Percentiles rank a stretch among this genome's conserved stretches.
Evolutionary conservation across 2,113 vertebrate species (phyloP).

Genomic region (Campylorhamphus procurvoides): DNA sequence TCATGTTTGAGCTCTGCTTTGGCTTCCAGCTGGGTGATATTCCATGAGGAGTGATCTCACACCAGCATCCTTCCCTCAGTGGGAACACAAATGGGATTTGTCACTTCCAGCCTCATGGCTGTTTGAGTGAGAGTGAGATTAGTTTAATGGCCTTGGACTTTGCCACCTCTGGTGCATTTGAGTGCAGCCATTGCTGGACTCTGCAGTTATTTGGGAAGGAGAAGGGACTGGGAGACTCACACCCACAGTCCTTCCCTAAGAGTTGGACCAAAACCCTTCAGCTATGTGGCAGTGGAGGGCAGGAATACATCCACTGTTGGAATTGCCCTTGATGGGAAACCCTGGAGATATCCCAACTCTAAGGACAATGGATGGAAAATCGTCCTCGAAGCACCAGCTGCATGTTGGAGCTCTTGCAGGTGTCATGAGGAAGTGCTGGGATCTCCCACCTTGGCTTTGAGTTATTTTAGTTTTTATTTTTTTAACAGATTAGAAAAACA

Average conservation of each 20-base stretch:
- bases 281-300: not conserved
- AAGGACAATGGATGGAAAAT: not conserved
- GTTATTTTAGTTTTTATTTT: not conserved
- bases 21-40: not conserved
- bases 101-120: not conserved
- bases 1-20: not conserved
- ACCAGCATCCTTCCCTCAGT: not conserved
- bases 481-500: not conserved
- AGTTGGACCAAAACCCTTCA: not conserved
- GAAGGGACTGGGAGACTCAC: not conserved
- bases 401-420: not conserved
- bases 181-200: not conserved
- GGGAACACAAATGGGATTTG: not conserved
- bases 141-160: not conserved
- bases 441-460: not conserved
- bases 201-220: not conserved
- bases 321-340: not conserved
- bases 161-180: not conserved
- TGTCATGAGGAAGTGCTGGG: not conserved
- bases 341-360: not conserved
- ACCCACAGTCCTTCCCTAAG: not conserved
- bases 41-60: not conserved
- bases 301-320: not conserved
- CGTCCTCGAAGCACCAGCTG: not conserved
- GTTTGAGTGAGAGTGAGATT: not conserved